phyloP scores from a whole-genome alignment of 2,113 vertebrate species.

The Cyanoramphus novaezelandiae region DNA sequence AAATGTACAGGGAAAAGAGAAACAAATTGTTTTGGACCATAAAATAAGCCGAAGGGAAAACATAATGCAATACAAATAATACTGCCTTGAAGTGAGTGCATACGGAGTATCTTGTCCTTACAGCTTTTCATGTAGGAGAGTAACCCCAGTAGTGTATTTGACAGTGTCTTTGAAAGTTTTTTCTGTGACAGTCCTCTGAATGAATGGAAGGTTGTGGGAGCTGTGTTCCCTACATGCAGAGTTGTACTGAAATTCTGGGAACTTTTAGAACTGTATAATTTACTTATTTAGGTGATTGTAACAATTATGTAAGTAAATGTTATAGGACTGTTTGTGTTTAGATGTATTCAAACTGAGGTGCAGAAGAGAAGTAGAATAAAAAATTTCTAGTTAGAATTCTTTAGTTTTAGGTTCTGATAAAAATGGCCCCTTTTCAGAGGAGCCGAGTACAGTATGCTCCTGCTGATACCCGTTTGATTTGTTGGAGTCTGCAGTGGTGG shows the following conservation, averaged over 20 bases:
- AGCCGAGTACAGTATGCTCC: rapidly evolving
- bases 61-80: background rate
- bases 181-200: background rate
- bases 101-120: background rate
- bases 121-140: background rate
- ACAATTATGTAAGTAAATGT: background rate
- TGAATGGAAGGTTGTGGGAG: background rate
- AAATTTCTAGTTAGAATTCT: background rate
- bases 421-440: background rate
- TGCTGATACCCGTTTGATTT: rapidly evolving
- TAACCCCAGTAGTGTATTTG: background rate
- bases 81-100: background rate
- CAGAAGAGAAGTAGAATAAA: background rate
- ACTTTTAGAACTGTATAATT: background rate
- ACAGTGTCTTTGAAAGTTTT: background rate
- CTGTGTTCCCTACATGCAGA: background rate
- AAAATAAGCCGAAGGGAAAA: background rate
- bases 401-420: background rate
- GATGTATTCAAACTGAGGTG: background rate
- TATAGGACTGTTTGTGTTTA: background rate
- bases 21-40: background rate
- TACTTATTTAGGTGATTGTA: background rate
- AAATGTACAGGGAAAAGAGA: background rate
- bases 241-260: background rate
- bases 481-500: background rate